phyloP scores from a whole-genome alignment of 2,797 vertebrate genomes.

The Anisognathus igniventris region DNA sequence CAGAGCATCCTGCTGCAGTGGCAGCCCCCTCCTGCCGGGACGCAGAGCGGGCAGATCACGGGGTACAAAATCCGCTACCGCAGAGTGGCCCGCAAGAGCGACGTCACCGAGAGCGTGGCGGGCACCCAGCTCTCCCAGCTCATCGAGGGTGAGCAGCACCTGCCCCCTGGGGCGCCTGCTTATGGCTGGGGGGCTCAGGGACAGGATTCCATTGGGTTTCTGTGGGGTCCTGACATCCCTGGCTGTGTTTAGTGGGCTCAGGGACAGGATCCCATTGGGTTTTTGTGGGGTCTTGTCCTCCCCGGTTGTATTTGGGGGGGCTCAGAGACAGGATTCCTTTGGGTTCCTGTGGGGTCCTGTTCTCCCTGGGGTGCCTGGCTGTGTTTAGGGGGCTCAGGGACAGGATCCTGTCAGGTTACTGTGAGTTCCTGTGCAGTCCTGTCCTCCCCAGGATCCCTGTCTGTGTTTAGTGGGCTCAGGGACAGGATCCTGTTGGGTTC shows the following conservation, averaged over 20 bases:
- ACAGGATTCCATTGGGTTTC: not conserved
- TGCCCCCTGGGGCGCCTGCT: accelerated
- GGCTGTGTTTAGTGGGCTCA: too few relatives aligned
- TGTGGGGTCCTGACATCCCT: not conserved
- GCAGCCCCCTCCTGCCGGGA: constrained; percentile 86
- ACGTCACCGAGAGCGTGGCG: constrained; percentile 84
- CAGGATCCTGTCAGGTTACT: not conserved
- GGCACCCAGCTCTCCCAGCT: constrained; percentile 88
- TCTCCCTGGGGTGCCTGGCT: too few relatives aligned
- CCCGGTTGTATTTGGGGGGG: not conserved
- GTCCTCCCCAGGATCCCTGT: too few relatives aligned
- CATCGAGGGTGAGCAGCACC: constrained; percentile 81
- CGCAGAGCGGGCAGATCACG: constrained; percentile 90
- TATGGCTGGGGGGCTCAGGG: not conserved
- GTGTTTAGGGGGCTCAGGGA: not conserved
- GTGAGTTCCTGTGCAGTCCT: too few relatives aligned
- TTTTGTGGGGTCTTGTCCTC: not conserved
- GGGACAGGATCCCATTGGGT: too few relatives aligned
- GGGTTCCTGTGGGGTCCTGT: accelerated
- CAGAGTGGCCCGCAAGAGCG: constrained; percentile 90
- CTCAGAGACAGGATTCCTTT: too few relatives aligned
- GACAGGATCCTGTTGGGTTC: too few relatives aligned
- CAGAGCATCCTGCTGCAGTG: constrained; percentile 93
- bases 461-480: too few relatives aligned
- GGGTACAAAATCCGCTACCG: constrained; percentile 95